Percentiles rank a stretch among this genome's conserved stretches.
Evolutionary conservation across 2,797 vertebrate genomes (phyloP).

Genomic region (Phoeniculus purpureus): DNA sequence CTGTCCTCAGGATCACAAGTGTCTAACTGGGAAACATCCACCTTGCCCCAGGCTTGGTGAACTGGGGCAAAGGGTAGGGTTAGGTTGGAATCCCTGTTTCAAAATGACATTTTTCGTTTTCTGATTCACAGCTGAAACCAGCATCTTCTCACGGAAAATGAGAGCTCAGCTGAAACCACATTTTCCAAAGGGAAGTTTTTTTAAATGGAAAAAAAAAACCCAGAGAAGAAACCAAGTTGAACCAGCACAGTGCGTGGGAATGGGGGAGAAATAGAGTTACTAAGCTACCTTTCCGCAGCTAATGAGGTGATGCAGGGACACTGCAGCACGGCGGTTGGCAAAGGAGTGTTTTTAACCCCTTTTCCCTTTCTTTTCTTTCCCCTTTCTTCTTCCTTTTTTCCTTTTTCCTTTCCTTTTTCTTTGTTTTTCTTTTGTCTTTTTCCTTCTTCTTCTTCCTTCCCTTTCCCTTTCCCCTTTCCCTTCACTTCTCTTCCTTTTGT

Average conservation of each 20-base stretch:
- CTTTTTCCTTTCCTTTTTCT: too few species aligned
- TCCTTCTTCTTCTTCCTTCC: not conserved
- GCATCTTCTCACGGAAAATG: slow-evolving; percentile 30
- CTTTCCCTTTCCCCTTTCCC: not conserved
- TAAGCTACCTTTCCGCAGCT: slow-evolving; percentile 18
- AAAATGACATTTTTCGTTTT: not conserved
- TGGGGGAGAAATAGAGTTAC: slow-evolving; percentile 42
- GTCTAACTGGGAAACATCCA: not conserved
- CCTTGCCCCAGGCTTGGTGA: not conserved
- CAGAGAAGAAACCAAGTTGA: slow-evolving; percentile 8
- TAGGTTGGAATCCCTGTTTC: not conserved
- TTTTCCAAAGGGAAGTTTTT: slow-evolving; percentile 43
- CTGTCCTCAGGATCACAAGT: not conserved
- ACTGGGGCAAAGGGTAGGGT: not conserved
- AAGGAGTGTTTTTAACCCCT: not conserved
- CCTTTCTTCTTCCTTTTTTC: too few species aligned
- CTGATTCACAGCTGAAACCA: not conserved
- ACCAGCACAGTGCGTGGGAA: slow-evolving; percentile 13
- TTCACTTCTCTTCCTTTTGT: not conserved
- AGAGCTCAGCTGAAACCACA: slow-evolving; percentile 40
- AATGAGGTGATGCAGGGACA: slow-evolving; percentile 32
- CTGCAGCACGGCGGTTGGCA: not conserved
- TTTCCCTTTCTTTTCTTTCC: too few species aligned
- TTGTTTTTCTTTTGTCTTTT: not conserved
- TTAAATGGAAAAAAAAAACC: not conserved